These are phyloP conservation scores for Euplexia lucipara DNA, from an alignment of 2,888 invertebrate species.

Conservation along the genomic window DNA sequence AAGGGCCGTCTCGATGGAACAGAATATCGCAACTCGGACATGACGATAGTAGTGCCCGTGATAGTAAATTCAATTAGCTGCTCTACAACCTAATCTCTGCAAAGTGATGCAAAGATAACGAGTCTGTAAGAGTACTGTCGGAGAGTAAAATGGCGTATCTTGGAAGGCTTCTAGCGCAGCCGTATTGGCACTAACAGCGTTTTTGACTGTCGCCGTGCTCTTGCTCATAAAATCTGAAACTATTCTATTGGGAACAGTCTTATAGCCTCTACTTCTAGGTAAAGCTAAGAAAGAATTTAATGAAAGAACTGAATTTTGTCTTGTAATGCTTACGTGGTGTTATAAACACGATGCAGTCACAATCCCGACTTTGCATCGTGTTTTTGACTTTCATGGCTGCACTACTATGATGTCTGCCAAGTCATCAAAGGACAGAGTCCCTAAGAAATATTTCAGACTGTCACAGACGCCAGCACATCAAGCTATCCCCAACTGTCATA, in stretches of 20 bases:
- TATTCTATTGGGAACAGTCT: neutral
- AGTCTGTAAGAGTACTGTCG: neutral
- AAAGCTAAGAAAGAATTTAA: no score
- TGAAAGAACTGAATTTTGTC: no score
- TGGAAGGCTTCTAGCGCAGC: constrained; percentile 12
- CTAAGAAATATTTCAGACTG: constrained; percentile 42
- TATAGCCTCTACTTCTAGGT: neutral
- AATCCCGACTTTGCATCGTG: neutral
- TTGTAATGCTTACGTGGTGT: no score
- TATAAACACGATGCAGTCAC: neutral
- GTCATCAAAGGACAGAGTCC: constrained; percentile 1
- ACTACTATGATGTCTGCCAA: no score
- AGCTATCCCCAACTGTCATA: no score
- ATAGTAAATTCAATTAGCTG: constrained; percentile 42
- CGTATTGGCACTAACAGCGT: neutral
- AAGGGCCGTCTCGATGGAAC: constrained; percentile 16
- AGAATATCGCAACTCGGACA: constrained; percentile 30
- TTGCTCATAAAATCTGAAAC: neutral
- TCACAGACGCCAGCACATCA: no score
- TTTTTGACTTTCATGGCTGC: neutral
- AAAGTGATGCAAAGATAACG: constrained; percentile 29
- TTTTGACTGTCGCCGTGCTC: neutral
- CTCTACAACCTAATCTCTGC: constrained; percentile 35
- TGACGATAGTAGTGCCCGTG: constrained; percentile 25
- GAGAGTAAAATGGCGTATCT: constrained; percentile 8